phyloP scores from a whole-genome alignment of 2,797 vertebrate species.

The Falco naumanni region DNA sequence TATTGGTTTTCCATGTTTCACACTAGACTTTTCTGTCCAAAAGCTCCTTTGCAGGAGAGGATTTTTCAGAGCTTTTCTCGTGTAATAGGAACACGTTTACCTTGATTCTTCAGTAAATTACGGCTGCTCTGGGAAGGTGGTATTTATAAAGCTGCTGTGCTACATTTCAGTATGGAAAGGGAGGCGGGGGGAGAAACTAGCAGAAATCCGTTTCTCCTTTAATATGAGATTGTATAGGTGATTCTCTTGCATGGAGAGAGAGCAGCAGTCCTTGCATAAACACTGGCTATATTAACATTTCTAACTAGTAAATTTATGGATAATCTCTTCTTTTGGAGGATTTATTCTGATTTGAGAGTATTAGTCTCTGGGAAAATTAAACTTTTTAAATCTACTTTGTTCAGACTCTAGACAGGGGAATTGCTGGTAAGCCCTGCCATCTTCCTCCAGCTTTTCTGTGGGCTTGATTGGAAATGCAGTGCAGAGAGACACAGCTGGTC shows the following conservation, averaged over 20 bases:
- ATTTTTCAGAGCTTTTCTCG: neutral
- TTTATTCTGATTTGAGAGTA: slow-evolving; percentile 58
- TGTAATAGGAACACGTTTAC: neutral
- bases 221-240: neutral
- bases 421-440: neutral
- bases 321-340: slow-evolving; percentile 59
- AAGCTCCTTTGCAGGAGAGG: neutral
- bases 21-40: neutral
- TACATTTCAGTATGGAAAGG: neutral
- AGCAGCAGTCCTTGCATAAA: neutral
- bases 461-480: neutral
- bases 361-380: slow-evolving; percentile 47
- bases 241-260: neutral
- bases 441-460: neutral
- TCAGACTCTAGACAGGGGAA: neutral
- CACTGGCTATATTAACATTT: slow-evolving; percentile 44
- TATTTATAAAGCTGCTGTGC: neutral
- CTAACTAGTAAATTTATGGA: slow-evolving; percentile 58
- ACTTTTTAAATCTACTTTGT: slow-evolving; percentile 56
- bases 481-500: neutral
- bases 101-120: neutral
- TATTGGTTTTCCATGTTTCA: neutral
- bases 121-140: neutral
- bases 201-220: neutral
- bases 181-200: neutral